These are phyloP conservation scores for Leptura quadrifasciata DNA, from an alignment of 2,888 invertebrate genomes.

Conservation along the genomic window DNA sequence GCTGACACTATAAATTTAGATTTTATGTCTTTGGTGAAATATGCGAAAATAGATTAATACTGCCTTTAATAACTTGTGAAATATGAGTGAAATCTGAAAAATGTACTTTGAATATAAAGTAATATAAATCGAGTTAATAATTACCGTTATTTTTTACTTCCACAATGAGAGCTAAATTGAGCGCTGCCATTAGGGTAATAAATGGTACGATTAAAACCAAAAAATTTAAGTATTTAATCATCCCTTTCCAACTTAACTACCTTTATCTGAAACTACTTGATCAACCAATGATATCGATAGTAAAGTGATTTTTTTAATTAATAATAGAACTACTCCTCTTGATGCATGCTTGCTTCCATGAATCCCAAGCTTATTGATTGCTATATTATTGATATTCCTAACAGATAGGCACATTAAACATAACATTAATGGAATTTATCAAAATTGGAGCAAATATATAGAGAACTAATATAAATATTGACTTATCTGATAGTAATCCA, in stretches of 20 bases:
- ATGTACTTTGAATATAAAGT: not conserved
- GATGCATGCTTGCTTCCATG: too few species aligned
- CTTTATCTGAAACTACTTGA: too few species aligned
- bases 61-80: not conserved
- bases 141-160: not conserved
- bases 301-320: too few species aligned
- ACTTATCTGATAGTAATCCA: too few species aligned
- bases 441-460: too few species aligned
- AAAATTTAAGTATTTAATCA: not conserved
- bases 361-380: too few species aligned
- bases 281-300: too few species aligned
- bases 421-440: too few species aligned
- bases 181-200: not conserved
- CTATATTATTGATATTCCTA: too few species aligned
- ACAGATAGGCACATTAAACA: too few species aligned
- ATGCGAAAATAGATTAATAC: not conserved
- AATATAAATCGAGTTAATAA: not conserved
- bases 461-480: too few species aligned
- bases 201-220: not conserved
- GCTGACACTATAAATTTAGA: slow-evolving; percentile 10
- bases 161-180: not conserved
- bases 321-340: too few species aligned
- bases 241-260: not conserved
- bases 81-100: not conserved
- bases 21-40: slow-evolving; percentile 6